These are phyloP conservation scores for Plodia interpunctella DNA, from an alignment of 1,140 invertebrate species.

Conservation along the genomic window DNA sequence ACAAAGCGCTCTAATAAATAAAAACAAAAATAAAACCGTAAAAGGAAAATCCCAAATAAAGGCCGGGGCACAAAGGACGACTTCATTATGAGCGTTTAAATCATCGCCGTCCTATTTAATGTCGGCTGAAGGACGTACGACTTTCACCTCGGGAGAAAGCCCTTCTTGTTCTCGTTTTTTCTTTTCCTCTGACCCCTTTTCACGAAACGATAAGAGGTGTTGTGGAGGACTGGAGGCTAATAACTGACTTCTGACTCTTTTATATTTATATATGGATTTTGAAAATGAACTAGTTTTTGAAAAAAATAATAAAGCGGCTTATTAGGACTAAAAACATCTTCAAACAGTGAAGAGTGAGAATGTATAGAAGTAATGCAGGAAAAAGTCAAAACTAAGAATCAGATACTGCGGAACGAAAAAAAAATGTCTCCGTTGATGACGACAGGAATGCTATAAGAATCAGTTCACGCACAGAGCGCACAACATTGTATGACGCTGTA, in stretches of 20 bases:
- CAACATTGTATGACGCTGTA: conserved; percentile 5
- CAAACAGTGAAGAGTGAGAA: too few species aligned
- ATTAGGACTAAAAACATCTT: too few species aligned
- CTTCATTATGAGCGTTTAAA: background rate
- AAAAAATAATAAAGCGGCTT: too few species aligned
- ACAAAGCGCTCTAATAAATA: background rate
- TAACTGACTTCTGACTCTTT: background rate
- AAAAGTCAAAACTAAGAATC: too few species aligned
- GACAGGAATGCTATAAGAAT: too few species aligned
- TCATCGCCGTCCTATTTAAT: background rate
- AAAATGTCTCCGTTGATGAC: too few species aligned
- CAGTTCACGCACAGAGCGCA: background rate
- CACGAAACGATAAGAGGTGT: conserved; percentile 10
- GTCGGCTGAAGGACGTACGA: conserved; percentile 28
- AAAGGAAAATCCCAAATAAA: background rate
- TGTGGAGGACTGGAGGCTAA: background rate
- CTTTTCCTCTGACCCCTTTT: conserved; percentile 28
- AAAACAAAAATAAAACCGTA: background rate
- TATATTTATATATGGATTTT: too few species aligned
- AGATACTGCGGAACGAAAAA: too few species aligned
- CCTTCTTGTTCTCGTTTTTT: conserved; percentile 31
- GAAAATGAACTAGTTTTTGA: too few species aligned
- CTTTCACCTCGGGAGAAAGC: conserved; percentile 65
- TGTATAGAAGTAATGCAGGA: too few species aligned
- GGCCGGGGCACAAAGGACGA: background rate